Evolutionary conservation across 2,797 vertebrate species (phyloP), one percentile per base, ranked within the genome.

Genomic region (Mastacembelus armatus): DNA sequence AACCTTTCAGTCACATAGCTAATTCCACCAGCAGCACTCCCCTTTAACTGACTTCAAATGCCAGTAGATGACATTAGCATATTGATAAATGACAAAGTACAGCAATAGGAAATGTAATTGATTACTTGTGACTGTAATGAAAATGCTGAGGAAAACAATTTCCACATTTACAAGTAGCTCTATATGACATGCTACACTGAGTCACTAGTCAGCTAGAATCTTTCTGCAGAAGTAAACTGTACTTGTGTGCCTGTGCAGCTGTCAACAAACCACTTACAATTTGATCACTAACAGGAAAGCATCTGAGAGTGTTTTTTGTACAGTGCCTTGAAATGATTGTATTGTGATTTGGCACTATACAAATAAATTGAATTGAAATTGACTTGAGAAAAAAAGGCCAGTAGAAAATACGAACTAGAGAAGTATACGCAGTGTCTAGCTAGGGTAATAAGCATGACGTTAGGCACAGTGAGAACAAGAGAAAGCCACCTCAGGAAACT

Each of bases 31-130:
- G 44, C 68, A 57, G 32, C 32, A 11, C 48, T 33, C 24, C 45
- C 39, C 38, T 43, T 42, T 42, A 36, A 69, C 48, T 42, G 44
- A 51, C 56, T 55, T 61, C 44, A 62, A 71, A 71, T 66, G 45
- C 22, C 67, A 61, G 14, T 10, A 35, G 56, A 39, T 38, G 18
- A 57, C 22, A 4, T 35, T 16, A 57, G 22, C 60, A 32, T 51
- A 57, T 44, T 49, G 48, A 55, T 50, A 10, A 66, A 57, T 47
- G 18, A 43, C 36, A 48, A 58, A 35, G 24, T 35, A 38, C 7
- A 54, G 24, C 35, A 39, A 42, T 3, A 29, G 55, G 29, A 54
- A 40, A 33, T 42, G 40, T 3, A 38, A 51, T 21, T 26, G 33
- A 72, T 55, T 40, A 58, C 24, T 38, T 68, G 19, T 42, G 38